Evolutionary conservation across 2,888 invertebrate genomes (phyloP).

Genomic region (Orthosia gracilis): DNA sequence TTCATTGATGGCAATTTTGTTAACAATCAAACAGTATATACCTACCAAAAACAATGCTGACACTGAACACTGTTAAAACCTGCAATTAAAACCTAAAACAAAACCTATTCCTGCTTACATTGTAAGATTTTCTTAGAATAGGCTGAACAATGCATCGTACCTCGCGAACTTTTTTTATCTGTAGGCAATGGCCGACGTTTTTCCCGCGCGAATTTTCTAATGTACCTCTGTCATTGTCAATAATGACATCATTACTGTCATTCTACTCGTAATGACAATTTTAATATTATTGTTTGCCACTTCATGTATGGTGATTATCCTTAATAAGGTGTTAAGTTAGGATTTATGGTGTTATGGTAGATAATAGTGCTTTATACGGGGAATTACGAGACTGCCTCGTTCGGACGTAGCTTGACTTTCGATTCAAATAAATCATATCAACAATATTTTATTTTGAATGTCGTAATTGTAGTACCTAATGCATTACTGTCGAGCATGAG

Average conservation of each 20-base stretch:
- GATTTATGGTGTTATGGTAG: slow-evolving; percentile 24
- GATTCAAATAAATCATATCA: too few species aligned
- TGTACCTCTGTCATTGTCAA: slow-evolving; percentile 37
- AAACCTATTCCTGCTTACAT: slow-evolving; percentile 52
- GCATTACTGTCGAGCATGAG: too few species aligned
- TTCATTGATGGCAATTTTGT: neutral
- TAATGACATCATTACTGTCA: slow-evolving; percentile 60
- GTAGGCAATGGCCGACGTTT: slow-evolving; percentile 60
- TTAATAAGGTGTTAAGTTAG: slow-evolving; percentile 38
- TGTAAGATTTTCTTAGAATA: slow-evolving; percentile 61
- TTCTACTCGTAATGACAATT: slow-evolving; percentile 36
- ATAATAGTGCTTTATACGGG: neutral
- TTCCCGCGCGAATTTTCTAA: slow-evolving; percentile 66
- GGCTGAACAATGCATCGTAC: slow-evolving; percentile 63
- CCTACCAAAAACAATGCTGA: slow-evolving; percentile 25
- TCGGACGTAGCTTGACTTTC: neutral
- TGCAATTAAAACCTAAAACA: slow-evolving; percentile 40
- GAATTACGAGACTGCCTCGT: slow-evolving; percentile 5
- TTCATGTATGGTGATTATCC: slow-evolving; percentile 37
- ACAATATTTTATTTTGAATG: too few species aligned
- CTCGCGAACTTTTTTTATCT: slow-evolving; percentile 53
- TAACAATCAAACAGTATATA: neutral
- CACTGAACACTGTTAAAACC: slow-evolving; percentile 10
- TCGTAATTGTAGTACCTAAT: too few species aligned
- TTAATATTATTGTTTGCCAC: slow-evolving; percentile 39